These are phyloP conservation scores for Drosophila malerkotliana DNA, from an alignment of 1,140 invertebrate species.

Conservation along the genomic window DNA sequence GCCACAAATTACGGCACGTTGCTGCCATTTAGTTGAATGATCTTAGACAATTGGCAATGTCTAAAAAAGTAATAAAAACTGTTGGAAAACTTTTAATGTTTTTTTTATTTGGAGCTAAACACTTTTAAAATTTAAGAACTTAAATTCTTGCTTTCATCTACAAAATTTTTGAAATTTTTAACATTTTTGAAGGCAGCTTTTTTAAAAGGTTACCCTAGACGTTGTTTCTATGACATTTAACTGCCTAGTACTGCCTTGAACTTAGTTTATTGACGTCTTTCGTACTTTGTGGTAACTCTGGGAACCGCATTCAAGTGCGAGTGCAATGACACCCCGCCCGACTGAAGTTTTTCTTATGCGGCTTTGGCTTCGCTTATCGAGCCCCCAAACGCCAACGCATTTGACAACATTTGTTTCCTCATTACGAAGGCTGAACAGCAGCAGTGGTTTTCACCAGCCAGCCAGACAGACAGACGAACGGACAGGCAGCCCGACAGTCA, in stretches of 20 bases:
- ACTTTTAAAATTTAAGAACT: too few species aligned
- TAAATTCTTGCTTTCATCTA: neutral
- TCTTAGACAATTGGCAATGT: conserved; percentile 52
- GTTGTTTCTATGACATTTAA: conserved; percentile 13
- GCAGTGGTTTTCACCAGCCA: conserved; percentile 13
- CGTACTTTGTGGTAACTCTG: conserved; percentile 17
- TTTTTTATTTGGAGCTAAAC: neutral
- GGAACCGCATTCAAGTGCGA: conserved; percentile 34
- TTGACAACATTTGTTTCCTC: conserved; percentile 75
- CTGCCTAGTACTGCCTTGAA: conserved; percentile 41
- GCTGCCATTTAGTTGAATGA: conserved; percentile 58
- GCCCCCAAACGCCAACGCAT: conserved; percentile 60
- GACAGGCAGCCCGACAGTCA: neutral
- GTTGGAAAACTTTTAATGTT: neutral
- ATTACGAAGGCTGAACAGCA: conserved; percentile 42
- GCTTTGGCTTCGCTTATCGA: conserved; percentile 45
- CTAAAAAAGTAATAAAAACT: conserved; percentile 3
- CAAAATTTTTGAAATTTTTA: neutral
- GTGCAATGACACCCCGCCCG: conserved; percentile 51
- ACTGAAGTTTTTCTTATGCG: conserved; percentile 30
- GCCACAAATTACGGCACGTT: conserved; percentile 61
- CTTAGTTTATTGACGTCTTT: conserved; percentile 46
- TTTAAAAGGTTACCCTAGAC: neutral
- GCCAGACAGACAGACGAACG: neutral
- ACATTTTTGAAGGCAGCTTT: neutral